Conservation (phyloP, 2,113 vertebrate species). For the Pangasianodon gigas region DNA sequence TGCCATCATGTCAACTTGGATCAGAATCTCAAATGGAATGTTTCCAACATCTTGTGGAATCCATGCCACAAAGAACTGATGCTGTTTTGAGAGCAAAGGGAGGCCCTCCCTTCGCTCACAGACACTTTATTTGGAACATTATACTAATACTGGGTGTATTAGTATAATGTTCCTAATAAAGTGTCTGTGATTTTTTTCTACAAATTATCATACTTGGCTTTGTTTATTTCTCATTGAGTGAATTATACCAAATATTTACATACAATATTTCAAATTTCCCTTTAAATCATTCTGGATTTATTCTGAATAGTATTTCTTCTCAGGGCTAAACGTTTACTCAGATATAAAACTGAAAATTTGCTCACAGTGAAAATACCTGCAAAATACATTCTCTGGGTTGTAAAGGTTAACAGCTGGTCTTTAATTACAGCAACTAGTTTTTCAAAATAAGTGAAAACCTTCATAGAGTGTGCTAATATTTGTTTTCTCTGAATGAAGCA, state of each 20-base stretch:
- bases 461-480: constrained; percentile 21
- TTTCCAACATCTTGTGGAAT: neutral
- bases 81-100: neutral
- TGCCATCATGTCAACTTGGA: neutral
- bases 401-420: neutral
- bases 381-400: neutral
- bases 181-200: neutral
- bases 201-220: neutral
- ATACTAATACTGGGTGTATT: neutral
- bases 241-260: neutral
- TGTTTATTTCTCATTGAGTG: neutral
- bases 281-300: neutral
- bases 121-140: too few relatives aligned
- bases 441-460: neutral
- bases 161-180: neutral
- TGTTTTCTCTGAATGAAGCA: constrained; percentile 7
- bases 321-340: neutral
- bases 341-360: neutral
- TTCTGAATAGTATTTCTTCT: neutral
- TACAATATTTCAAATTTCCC: neutral
- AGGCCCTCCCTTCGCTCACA: neutral
- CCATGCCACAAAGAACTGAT: neutral
- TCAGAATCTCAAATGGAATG: neutral
- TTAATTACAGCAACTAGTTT: neutral
- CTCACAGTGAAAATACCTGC: neutral